phyloP scores from a whole-genome alignment of 2,113 vertebrate genomes.

The Gallinago undulata region DNA sequence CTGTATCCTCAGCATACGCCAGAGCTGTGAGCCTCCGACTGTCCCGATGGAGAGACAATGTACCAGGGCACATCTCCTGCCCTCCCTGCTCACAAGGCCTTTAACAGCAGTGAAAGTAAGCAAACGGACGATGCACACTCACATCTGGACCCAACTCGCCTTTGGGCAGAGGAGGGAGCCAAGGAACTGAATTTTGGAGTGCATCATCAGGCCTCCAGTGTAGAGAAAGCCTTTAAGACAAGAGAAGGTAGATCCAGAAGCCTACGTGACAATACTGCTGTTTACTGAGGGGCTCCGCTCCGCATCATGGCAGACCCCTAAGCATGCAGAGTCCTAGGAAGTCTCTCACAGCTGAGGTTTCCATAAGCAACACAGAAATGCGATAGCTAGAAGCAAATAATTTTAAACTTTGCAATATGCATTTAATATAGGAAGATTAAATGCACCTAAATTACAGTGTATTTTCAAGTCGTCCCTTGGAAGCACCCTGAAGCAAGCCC shows the following conservation, averaged over 20 bases:
- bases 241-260: background rate
- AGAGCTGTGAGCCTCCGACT: background rate
- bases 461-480: slow-evolving; percentile 9
- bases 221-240: background rate
- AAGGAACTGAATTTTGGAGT: background rate
- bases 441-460: slow-evolving; percentile 46
- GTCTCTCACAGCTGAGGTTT: background rate
- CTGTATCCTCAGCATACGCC: background rate
- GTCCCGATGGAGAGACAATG: background rate
- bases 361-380: background rate
- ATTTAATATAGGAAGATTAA: slow-evolving; percentile 35
- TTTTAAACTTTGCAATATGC: slow-evolving; percentile 45
- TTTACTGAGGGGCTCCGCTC: background rate
- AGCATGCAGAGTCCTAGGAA: background rate
- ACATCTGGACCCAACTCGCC: rapidly evolving
- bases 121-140: rapidly evolving
- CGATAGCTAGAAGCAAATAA: background rate
- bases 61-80: background rate
- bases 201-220: background rate
- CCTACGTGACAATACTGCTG: background rate
- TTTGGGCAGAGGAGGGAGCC: background rate
- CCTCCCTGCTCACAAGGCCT: background rate
- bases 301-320: background rate
- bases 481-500: slow-evolving; percentile 52
- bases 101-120: background rate